A percentile compares a stretch with the other conserved stretches of the same genome.
These are phyloP conservation scores for Antennarius maculatus DNA, from an alignment of 2,797 vertebrate genomes.

Conservation along the genomic window DNA sequence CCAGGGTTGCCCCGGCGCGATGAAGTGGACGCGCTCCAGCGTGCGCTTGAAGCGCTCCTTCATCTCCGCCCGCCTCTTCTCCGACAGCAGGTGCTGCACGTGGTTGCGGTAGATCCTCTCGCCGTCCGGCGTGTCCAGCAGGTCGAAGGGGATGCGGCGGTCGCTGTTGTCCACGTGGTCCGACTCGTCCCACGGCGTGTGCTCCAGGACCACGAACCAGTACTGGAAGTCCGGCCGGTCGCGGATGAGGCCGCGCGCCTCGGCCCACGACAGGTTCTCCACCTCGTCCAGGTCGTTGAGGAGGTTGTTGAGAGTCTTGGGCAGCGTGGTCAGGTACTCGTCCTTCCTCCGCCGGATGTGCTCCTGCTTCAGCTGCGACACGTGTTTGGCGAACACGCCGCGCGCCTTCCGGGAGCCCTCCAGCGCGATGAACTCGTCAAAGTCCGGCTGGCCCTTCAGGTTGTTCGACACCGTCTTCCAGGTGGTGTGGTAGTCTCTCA, in stretches of 20 bases:
- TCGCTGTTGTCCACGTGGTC: slow-evolving; percentile 97
- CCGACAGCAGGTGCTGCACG: slow-evolving; percentile 93
- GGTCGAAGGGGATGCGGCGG: slow-evolving; percentile 96
- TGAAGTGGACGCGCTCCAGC: slow-evolving; percentile 96
- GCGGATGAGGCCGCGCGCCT: slow-evolving; percentile 92
- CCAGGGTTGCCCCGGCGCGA: slow-evolving; percentile 95
- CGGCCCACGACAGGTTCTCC: slow-evolving; percentile 92
- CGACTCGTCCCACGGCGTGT: slow-evolving; percentile 96
- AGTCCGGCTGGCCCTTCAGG: slow-evolving; percentile 94
- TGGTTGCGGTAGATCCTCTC: slow-evolving; percentile 96
- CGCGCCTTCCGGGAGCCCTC: slow-evolving; percentile 95
- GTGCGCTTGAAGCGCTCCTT: slow-evolving; percentile 99
- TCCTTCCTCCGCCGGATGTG: slow-evolving; percentile 95
- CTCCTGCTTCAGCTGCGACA: slow-evolving; percentile 96
- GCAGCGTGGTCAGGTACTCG: slow-evolving; percentile 94
- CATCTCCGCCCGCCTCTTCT: slow-evolving; percentile 96
- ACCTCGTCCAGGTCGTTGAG: slow-evolving; percentile 94
- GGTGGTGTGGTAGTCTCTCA: slow-evolving; percentile 95
- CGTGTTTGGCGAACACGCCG: slow-evolving; percentile 95
- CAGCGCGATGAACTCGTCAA: slow-evolving; percentile 94
- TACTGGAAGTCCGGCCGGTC: slow-evolving; percentile 92
- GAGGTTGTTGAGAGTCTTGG: slow-evolving; percentile 94
- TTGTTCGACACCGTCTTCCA: slow-evolving; percentile 95
- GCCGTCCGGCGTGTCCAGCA: slow-evolving; percentile 89
- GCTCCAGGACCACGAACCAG: slow-evolving; percentile 95